Evolutionary conservation across 2,797 vertebrate genomes (phyloP), one percentile per base, ranked within the genome.

Genomic region (Lepilemur ruficaudatus): DNA sequence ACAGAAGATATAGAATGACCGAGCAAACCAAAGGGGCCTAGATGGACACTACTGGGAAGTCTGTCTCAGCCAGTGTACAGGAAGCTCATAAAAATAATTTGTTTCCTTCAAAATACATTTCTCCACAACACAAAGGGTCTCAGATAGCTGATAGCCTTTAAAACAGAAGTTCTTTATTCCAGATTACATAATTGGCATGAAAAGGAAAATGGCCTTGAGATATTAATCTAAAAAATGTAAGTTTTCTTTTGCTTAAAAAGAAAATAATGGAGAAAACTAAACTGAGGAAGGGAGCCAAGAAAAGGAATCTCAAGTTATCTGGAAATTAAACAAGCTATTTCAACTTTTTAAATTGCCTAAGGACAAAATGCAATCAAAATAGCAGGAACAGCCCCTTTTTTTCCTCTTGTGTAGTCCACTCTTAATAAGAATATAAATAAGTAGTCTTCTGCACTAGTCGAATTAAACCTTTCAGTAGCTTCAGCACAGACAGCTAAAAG

Each of bases 71-170:
- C 95, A 95, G 61, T 5, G 46, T 94, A 67, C 38, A 97, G 83
- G 79, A 92, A 95, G 73, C 61, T 59, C 88, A 52, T 48, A 93
- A 89, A 96, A 93, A 93, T 90, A 93, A 89, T 67, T 91, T 95
- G 13, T 79, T 93, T 94, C 76, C 93, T 96, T 96, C 95, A 95
- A 96, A 97, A 94, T 38, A 55, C 80, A 73, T 92, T 88, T 95
- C 48, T 96, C 85, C n/a, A 15, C 32, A 73, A 88, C 65, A 97
- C 87, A 97, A 95, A 97, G 81, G 23, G 75, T 89, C 79, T 89
- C 92, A 93, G 92, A 95, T 86, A 91, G 81, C 72, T 30, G 17
- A 76, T 1, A 61, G 50, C 50, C 72, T 93, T 65, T 81, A 81
- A 90, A 78, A 92, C 43, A 55, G 41, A 94, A 95, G 69, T 73